Evolutionary conservation across 2,888 invertebrate genomes (phyloP).

Genomic region (Drosophila imparisetae): DNA sequence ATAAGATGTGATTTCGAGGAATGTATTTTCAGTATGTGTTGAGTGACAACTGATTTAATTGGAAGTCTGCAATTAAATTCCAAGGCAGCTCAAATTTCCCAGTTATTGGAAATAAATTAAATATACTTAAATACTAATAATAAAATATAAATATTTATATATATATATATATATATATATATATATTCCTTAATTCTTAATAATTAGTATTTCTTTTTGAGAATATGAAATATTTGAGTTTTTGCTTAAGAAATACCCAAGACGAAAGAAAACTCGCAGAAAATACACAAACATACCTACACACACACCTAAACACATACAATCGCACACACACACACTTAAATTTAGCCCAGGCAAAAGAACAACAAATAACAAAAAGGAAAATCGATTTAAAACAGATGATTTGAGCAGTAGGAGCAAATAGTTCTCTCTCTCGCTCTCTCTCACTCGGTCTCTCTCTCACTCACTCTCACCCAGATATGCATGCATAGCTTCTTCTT

Average conservation of each 20-base stretch:
- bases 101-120: background rate
- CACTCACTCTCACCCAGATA: conserved; percentile 13
- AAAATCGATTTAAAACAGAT: conserved; percentile 79
- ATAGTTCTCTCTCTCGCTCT: conserved; percentile 3
- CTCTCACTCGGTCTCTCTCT: background rate
- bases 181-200: conserved; percentile 12
- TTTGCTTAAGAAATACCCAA: conserved; percentile 6
- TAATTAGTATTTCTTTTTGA: background rate
- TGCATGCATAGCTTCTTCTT: conserved; percentile 11
- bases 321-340: conserved; percentile 6
- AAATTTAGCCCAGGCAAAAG: conserved; percentile 27
- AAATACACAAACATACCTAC: conserved; percentile 10
- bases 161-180: too few species aligned
- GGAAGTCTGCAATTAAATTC: background rate
- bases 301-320: background rate
- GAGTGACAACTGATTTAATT: background rate
- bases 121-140: background rate
- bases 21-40: background rate
- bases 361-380: conserved; percentile 56
- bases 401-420: conserved; percentile 59
- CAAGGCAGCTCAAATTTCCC: background rate
- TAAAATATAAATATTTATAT: background rate
- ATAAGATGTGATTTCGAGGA: background rate
- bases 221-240: conserved; percentile 24
- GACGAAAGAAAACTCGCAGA: conserved; percentile 20